These are phyloP conservation scores for Ornithoptera priamus DNA, from an alignment of 2,888 invertebrate species.

Conservation along the genomic window DNA sequence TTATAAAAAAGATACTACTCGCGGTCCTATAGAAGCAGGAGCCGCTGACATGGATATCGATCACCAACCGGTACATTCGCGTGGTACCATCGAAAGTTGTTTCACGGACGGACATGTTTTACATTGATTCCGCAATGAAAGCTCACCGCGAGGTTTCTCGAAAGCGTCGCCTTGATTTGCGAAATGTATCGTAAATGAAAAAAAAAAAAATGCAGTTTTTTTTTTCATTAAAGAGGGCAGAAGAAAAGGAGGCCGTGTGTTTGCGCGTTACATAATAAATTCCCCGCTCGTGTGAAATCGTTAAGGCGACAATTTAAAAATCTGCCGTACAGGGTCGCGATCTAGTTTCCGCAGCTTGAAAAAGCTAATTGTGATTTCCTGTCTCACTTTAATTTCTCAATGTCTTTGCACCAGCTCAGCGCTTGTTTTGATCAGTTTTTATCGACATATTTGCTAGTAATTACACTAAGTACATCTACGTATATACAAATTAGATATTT, in stretches of 20 bases:
- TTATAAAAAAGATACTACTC: too few species aligned
- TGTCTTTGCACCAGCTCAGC: slow-evolving; percentile 1
- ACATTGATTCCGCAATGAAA: neutral
- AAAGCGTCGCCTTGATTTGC: neutral
- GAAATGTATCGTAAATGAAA: slow-evolving; percentile 2
- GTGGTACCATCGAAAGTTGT: too few species aligned
- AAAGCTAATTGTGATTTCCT: slow-evolving; percentile 20
- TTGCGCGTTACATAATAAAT: slow-evolving; percentile 15
- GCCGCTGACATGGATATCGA: too few species aligned
- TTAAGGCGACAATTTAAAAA: slow-evolving; percentile 24
- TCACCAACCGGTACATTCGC: too few species aligned
- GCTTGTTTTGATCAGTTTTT: slow-evolving; percentile 7
- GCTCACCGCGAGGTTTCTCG: neutral
- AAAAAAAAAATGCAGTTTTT: slow-evolving; percentile 7
- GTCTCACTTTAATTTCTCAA: slow-evolving; percentile 25
- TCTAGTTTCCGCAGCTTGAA: slow-evolving; percentile 11
- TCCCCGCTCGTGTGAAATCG: slow-evolving; percentile 18
- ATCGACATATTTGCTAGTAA: slow-evolving; percentile 12
- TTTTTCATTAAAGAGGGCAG: neutral
- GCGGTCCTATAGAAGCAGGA: too few species aligned
- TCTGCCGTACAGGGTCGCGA: slow-evolving; percentile 2
- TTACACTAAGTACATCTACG: neutral
- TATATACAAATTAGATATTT: neutral
- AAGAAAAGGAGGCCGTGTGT: slow-evolving; percentile 9
- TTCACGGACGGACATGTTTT: too few species aligned